Conservation (phyloP, 2,113 vertebrate species). For the Oryzias curvinotus region DNA sequence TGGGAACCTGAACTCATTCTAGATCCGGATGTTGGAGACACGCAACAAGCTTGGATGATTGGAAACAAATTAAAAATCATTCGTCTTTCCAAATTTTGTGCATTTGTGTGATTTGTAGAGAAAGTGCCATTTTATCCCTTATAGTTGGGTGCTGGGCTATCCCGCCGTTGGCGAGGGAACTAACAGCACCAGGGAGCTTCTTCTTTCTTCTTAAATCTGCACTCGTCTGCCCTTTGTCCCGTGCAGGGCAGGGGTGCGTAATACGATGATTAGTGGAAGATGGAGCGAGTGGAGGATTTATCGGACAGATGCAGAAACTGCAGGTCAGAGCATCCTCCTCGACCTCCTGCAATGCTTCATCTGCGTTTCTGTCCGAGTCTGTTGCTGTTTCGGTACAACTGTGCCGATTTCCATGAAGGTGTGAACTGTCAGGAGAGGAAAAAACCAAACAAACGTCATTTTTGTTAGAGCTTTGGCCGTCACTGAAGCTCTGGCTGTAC, state of each 20-base stretch:
- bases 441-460: not conserved
- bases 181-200: too few species aligned
- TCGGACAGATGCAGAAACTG: constrained; percentile 7
- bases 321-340: constrained; percentile 31
- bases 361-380: not conserved
- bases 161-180: too few species aligned
- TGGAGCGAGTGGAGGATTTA: constrained; percentile 11
- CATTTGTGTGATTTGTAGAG: too few species aligned
- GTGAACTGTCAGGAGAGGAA: not conserved
- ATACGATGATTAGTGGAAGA: constrained; percentile 19
- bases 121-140: too few species aligned
- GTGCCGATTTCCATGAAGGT: not conserved
- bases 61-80: too few species aligned
- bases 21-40: too few species aligned
- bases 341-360: constrained; percentile 9
- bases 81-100: too few species aligned
- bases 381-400: not conserved
- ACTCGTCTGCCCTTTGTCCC: too few species aligned
- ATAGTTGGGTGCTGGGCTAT: too few species aligned
- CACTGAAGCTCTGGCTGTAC: not conserved
- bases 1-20: too few species aligned
- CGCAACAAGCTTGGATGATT: too few species aligned
- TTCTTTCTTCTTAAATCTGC: too few species aligned
- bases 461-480: not conserved
- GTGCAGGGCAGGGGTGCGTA: not conserved